Conservation (phyloP, 2,888 invertebrate species). For the Leptopilina myrica region DNA sequence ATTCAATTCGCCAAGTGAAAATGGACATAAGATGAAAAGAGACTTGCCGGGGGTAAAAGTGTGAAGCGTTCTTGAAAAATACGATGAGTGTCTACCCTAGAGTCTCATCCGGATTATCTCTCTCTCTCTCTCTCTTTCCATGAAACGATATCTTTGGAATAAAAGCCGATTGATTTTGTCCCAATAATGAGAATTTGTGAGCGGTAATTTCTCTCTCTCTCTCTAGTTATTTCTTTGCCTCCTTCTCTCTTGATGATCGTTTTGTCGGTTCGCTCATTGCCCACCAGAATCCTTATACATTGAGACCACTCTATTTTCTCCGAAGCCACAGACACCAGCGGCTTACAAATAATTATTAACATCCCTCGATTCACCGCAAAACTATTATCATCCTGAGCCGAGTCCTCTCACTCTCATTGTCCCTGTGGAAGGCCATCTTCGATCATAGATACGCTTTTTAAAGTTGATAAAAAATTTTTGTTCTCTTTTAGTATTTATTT, state of each 20-base stretch:
- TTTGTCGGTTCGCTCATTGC: slow-evolving; percentile 40
- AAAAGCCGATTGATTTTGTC: slow-evolving; percentile 70
- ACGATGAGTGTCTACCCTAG: slow-evolving; percentile 42
- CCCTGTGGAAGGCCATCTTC: too few relatives aligned
- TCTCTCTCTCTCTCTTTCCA: slow-evolving; percentile 59
- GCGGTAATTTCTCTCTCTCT: slow-evolving; percentile 42
- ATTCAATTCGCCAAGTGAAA: not conserved
- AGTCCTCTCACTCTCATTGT: too few relatives aligned
- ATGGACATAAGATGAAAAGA: slow-evolving; percentile 34
- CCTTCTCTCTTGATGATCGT: slow-evolving; percentile 35
- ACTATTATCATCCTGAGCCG: too few relatives aligned
- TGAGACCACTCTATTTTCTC: slow-evolving; percentile 55
- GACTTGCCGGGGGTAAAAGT: slow-evolving; percentile 43
- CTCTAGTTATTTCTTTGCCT: not conserved
- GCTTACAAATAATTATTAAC: too few relatives aligned
- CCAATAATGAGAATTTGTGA: slow-evolving; percentile 67
- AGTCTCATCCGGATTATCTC: slow-evolving; percentile 68
- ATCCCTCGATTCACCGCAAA: too few relatives aligned
- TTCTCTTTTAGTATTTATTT: too few relatives aligned
- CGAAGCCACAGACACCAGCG: slow-evolving; percentile 50
- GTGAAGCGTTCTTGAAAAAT: slow-evolving; percentile 58
- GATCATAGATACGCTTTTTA: too few relatives aligned
- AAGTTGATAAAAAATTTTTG: too few relatives aligned
- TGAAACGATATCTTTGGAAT: slow-evolving; percentile 64
- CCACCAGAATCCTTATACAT: slow-evolving; percentile 41